A percentile compares a stretch with the other conserved stretches of the same genome.
These are phyloP conservation scores for Tetragonula carbonaria DNA, from an alignment of 2,888 invertebrate species.

Conservation along the genomic window DNA sequence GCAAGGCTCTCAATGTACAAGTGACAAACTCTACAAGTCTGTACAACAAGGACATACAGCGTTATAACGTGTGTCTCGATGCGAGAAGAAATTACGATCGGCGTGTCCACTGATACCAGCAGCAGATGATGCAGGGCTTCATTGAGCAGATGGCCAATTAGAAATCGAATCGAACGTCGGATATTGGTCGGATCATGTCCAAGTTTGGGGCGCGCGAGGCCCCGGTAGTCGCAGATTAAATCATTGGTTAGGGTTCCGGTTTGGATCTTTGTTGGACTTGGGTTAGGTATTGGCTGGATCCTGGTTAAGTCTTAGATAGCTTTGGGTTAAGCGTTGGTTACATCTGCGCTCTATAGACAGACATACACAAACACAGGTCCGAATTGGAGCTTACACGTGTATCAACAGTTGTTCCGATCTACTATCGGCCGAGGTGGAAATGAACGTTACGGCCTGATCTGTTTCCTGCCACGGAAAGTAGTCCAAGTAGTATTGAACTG, in stretches of 20 bases:
- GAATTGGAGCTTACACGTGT: conserved; percentile 55
- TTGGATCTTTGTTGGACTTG: conserved; percentile 45
- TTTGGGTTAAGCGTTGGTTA: conserved; percentile 57
- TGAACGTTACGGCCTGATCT: background rate
- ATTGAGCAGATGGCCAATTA: background rate
- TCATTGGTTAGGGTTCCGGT: conserved; percentile 36
- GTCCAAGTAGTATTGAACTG: background rate
- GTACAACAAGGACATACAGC: conserved; percentile 29
- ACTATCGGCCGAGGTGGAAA: conserved; percentile 8
- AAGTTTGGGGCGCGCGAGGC: conserved; percentile 5
- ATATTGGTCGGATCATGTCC: background rate
- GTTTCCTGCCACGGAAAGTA: background rate
- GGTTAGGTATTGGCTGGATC: conserved; percentile 48
- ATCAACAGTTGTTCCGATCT: conserved; percentile 48
- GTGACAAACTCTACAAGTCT: background rate
- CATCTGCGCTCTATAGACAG: conserved; percentile 36
- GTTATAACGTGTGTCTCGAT: conserved; percentile 29
- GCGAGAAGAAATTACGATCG: conserved; percentile 18
- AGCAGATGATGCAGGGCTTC: background rate
- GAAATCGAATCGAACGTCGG: background rate
- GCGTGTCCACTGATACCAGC: background rate
- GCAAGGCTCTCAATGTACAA: too few relatives aligned
- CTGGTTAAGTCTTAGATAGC: conserved; percentile 58
- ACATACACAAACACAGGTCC: conserved; percentile 40
- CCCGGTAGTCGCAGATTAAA: conserved; percentile 19